Conservation (phyloP, 1,140 invertebrate species). For the Pogonognathellus flavescens region DNA sequence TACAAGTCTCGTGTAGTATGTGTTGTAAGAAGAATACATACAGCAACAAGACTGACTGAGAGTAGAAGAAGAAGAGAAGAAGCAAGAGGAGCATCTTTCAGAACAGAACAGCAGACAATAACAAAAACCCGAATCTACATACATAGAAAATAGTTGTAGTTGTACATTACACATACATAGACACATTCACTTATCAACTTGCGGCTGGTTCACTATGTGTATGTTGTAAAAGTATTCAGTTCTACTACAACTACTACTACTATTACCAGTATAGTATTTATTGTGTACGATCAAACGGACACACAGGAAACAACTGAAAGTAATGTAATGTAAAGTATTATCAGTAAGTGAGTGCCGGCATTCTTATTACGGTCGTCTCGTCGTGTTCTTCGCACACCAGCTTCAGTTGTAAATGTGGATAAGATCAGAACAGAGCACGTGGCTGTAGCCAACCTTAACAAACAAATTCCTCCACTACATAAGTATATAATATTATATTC, state of each 20-base stretch:
- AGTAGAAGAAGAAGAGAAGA: neutral
- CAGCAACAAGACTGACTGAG: neutral
- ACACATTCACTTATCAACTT: neutral
- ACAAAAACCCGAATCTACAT: slow-evolving; percentile 37
- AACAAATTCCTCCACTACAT: neutral
- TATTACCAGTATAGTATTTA: too few species aligned
- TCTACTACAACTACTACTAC: too few species aligned
- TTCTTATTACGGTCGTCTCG: slow-evolving; percentile 27
- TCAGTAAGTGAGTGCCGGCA: slow-evolving; percentile 27
- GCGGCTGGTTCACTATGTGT: neutral
- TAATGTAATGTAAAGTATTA: slow-evolving; percentile 31
- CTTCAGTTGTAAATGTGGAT: slow-evolving; percentile 42
- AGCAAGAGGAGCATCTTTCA: neutral
- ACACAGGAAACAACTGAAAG: neutral
- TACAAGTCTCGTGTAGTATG: neutral
- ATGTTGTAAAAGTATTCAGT: neutral
- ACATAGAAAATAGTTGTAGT: neutral
- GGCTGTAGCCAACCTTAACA: slow-evolving; percentile 43
- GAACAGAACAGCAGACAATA: neutral
- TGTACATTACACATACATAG: neutral
- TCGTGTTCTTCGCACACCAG: slow-evolving; percentile 26
- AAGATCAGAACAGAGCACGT: slow-evolving; percentile 38
- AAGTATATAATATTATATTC: neutral
- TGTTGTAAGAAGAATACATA: neutral
- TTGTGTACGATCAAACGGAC: too few species aligned